phyloP scores from a whole-genome alignment of 1,140 invertebrate species.

The Anoplolepis gracilipes region DNA sequence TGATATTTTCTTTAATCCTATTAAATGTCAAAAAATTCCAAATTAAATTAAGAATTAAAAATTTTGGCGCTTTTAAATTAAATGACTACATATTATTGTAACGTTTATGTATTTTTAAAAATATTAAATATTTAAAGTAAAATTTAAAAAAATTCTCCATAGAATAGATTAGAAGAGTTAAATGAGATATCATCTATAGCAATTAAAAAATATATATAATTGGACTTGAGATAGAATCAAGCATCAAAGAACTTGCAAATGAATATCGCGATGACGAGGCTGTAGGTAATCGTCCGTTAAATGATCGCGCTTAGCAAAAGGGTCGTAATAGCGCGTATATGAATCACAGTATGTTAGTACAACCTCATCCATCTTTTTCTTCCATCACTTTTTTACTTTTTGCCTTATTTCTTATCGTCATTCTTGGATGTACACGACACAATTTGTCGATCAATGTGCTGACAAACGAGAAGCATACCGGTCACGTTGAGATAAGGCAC shows the following conservation, averaged over 20 bases:
- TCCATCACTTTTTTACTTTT: background rate
- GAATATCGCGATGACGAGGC: conserved; percentile 46
- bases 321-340: background rate
- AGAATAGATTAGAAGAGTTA: background rate
- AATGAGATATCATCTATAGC: background rate
- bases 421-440: conserved; percentile 21
- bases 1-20: background rate
- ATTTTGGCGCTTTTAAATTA: background rate
- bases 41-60: background rate
- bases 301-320: conserved; percentile 38
- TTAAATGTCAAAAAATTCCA: background rate
- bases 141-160: too few relatives aligned
- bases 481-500: background rate
- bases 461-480: conserved; percentile 30
- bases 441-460: conserved; percentile 52
- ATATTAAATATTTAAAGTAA: background rate
- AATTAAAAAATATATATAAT: background rate
- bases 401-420: conserved; percentile 2
- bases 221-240: background rate
- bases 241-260: conserved; percentile 37
- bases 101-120: background rate
- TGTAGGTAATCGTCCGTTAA: conserved; percentile 54
- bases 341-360: background rate
- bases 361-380: conserved; percentile 41
- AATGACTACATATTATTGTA: background rate